Percentiles rank a stretch among this genome's conserved stretches.
These are phyloP conservation scores for Adelges cooleyi DNA, from an alignment of 1,140 invertebrate genomes.

Conservation along the genomic window DNA sequence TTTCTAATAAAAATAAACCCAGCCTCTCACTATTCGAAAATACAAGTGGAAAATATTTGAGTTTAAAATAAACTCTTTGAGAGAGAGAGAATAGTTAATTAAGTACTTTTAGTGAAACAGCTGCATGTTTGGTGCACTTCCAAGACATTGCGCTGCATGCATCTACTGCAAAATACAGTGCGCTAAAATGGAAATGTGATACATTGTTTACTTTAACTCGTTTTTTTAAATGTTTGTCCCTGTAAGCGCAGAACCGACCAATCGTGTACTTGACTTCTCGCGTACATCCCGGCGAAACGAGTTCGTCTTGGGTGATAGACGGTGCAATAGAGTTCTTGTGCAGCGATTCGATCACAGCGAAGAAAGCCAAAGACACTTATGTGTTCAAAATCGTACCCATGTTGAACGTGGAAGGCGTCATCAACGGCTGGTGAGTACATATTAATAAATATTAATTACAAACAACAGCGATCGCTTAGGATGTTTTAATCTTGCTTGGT, in stretches of 20 bases:
- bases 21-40: too few species aligned
- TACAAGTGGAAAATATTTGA: too few species aligned
- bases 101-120: too few species aligned
- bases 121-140: too few species aligned
- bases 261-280: constrained; percentile 64
- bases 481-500: not conserved
- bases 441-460: not conserved
- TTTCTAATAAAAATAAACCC: too few species aligned
- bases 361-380: constrained; percentile 54
- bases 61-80: too few species aligned
- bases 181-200: too few species aligned
- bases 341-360: constrained; percentile 44
- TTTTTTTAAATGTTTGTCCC: too few species aligned
- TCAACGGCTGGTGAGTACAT: constrained; percentile 69
- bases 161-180: too few species aligned
- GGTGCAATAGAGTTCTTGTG: constrained; percentile 61
- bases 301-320: constrained; percentile 81
- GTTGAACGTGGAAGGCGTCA: constrained; percentile 78
- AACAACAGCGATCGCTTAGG: not conserved
- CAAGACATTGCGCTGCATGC: too few species aligned
- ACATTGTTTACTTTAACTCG: too few species aligned
- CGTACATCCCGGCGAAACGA: constrained; percentile 82
- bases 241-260: constrained; percentile 46
- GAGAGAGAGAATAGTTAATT: too few species aligned
- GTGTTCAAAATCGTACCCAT: constrained; percentile 80